Base-by-base conservation (phyloP, 2,888 invertebrate genomes). In the Hypsopygia costalis region DNA sequence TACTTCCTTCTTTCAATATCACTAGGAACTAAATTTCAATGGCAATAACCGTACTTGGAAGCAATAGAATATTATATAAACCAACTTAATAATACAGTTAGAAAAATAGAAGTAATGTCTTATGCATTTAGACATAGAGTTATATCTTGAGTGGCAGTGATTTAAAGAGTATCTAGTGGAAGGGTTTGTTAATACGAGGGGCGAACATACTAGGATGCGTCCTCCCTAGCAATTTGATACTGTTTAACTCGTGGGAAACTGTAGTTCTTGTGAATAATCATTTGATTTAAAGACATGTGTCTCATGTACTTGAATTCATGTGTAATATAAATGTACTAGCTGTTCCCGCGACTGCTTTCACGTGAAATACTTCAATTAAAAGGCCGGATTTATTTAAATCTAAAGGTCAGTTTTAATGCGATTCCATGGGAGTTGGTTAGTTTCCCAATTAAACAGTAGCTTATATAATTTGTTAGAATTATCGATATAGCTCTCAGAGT, bases 221-320 rank as follows among this genome's bases (percentile, higher is more conserved):
- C 54, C 59, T 60, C 69, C 69, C 60, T 56, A 61, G 79, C 77
- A 82, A 83, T 82, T 74, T 69, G 77, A 81, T 81, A 81, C 69
- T 69, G 76, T 74, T 79, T 71, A 75, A 72, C 69, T 74, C 78
- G 69, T 81, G 81, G 74, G 81, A 85, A 81, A 25, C 25, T 25
- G 25, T 7, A 25, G 3, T 25, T 7, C 16, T 16, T 16, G 16
- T 16, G 25, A 25, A 25, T 25, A 25, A 25, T 25, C n/a, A 25
- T 25, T 16, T 3, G 16, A 25, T 7, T 25, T 25, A 25, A 25
- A 25, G 3, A 25, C 25, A 25, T 25, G n/a, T 25, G 25, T n/a
- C n/a, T 25, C 3, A 25, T 21, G 21, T 31, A 12, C 10, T 31
- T 9, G 29, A 5, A 11, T 29, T 29, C n/a, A 29, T n/a, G 9